Conservation (phyloP, 2,113 vertebrate genomes). For the Sula dactylatra region DNA sequence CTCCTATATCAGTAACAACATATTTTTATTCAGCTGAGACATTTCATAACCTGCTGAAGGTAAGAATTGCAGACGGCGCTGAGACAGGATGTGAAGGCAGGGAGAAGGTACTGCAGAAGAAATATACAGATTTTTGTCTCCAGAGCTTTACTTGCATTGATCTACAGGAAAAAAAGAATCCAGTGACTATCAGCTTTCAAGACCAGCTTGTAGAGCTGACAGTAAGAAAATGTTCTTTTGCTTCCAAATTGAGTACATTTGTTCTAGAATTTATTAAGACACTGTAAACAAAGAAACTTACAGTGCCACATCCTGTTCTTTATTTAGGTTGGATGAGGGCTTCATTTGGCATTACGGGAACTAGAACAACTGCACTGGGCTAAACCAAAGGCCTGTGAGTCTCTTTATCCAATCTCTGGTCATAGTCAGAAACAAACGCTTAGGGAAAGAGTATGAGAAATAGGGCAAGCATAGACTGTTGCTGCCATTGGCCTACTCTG, state of each 20-base stretch:
- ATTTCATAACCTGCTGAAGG: conserved; percentile 33
- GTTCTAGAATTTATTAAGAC: conserved; percentile 32
- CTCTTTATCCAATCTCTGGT: background rate
- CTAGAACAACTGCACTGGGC: background rate
- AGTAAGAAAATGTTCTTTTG: conserved; percentile 16
- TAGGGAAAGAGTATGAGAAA: background rate
- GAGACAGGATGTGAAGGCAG: background rate
- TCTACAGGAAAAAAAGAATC: background rate
- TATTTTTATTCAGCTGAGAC: conserved; percentile 49
- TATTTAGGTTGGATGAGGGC: conserved; percentile 1
- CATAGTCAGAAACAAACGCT: background rate
- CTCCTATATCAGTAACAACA: background rate
- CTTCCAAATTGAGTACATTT: conserved; percentile 42
- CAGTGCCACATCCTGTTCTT: conserved; percentile 38
- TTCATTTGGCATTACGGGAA: conserved; percentile 1
- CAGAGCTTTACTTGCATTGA: background rate
- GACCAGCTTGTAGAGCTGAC: conserved; percentile 8
- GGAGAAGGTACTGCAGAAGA: background rate
- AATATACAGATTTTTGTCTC: background rate
- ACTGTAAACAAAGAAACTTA: conserved; percentile 15
- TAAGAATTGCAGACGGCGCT: background rate
- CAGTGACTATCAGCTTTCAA: background rate
- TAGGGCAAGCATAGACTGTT: background rate
- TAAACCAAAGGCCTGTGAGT: background rate
- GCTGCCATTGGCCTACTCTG: background rate